Evolutionary conservation across 2,113 vertebrate genomes (phyloP), one percentile per base, ranked within the genome.

Genomic region (Podarcis muralis): DNA sequence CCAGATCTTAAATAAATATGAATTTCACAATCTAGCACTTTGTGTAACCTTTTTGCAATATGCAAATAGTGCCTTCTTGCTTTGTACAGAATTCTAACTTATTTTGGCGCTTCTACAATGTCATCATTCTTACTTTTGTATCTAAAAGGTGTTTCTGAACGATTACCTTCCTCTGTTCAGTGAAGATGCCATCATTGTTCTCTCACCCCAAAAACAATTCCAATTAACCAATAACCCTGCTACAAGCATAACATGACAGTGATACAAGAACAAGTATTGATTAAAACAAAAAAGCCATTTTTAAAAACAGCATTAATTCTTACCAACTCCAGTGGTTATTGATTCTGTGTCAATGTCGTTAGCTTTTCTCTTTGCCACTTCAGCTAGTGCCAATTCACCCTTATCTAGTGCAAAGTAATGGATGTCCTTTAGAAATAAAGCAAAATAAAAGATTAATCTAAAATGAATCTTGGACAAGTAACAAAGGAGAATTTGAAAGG

Each of bases 351-450:
- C 97, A 95, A 98, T 98, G 97, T 98, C 98, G 93, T 97, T 96
- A 96, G 98, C 99, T 96, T 97, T 99, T 97, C 97, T 98, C 97
- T 97, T 98, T 94, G 99, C 98, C 96, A 98, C 99, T 95, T 97
- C 98, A 90, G 99, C 98, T 93, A 99, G 97, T 94, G 98, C 98
- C 97, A 98, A 91, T 98, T 99, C 99, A 93, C 98, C 98, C 96
- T 98, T 98, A 98, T 99, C 99, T 96, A 97, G 91, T 82, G 99
- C 98, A 93, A 99, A 95, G 96, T 99, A 99, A 98, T 99, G 98
- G 97, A 99, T 98, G 96, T 99, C 99, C 99, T 99, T 98, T 97
- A 97, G 97, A 98, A 98, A 98, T 95, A 98, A 98, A 98, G 96
- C 95, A 98, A 97, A 97, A 98, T 95, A 97, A 97, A 95, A 98